Percentiles rank a stretch among this genome's conserved stretches.
Evolutionary conservation across 2,113 vertebrate genomes (phyloP).

Genomic region (Callospermophilus lateralis): DNA sequence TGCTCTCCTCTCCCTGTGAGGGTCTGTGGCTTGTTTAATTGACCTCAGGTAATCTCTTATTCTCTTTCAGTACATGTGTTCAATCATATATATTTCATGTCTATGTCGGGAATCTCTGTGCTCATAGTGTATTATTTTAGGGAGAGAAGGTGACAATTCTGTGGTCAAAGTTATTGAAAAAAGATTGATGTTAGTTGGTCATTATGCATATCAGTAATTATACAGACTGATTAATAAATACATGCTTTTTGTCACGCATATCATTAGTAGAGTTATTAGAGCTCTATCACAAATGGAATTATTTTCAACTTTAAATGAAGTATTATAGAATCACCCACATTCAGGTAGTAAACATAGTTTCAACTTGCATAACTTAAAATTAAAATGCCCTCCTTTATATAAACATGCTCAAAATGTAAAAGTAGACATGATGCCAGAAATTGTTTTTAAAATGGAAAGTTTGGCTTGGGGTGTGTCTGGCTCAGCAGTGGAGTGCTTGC

Average conservation of each 20-base stretch:
- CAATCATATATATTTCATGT: neutral
- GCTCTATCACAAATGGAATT: neutral
- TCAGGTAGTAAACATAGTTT: neutral
- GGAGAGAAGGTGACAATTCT: neutral
- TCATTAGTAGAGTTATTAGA: neutral
- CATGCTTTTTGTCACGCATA: neutral
- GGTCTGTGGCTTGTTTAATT: no score
- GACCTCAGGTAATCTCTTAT: neutral
- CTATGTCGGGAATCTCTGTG: neutral
- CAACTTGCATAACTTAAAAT: neutral
- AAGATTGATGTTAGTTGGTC: neutral
- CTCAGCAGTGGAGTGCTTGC: neutral
- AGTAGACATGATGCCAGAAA: constrained; percentile 67
- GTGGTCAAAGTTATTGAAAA: neutral
- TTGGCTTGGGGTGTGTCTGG: neutral
- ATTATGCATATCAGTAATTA: neutral
- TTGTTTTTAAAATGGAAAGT: constrained; percentile 82
- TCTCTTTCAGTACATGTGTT: neutral
- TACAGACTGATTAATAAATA: neutral
- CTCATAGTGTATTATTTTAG: neutral
- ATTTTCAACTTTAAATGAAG: constrained; percentile 69
- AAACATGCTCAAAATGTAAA: constrained; percentile 57
- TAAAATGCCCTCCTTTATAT: neutral
- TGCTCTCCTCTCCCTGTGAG: neutral
- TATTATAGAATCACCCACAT: neutral